Conservation (phyloP, 1,140 invertebrate genomes). For the Aphis gossypii region DNA sequence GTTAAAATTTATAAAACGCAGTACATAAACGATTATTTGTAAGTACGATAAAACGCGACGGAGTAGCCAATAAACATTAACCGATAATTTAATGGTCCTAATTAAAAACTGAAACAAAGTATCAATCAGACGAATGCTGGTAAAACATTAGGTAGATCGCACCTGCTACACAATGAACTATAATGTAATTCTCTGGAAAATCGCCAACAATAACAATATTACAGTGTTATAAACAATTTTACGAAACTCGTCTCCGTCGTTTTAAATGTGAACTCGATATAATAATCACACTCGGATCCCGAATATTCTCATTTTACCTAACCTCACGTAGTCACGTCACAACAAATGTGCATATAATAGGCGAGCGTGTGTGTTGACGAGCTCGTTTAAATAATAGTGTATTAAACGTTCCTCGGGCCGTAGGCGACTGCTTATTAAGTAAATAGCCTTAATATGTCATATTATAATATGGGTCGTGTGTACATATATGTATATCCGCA, state of each 20-base stretch:
- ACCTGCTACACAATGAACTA: not conserved
- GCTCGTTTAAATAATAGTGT: not conserved
- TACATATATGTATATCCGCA: not conserved
- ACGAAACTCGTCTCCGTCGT: not conserved
- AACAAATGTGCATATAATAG: not conserved
- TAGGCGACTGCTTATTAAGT: conserved; percentile 24
- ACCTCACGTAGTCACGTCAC: not conserved
- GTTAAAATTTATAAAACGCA: not conserved
- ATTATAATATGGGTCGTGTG: not conserved
- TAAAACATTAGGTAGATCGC: not conserved
- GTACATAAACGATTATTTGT: no score
- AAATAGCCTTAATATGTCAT: conserved; percentile 46
- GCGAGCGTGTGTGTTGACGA: not conserved
- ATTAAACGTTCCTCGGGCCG: not conserved
- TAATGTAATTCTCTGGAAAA: not conserved
- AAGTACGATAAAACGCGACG: not conserved
- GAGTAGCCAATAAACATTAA: not conserved
- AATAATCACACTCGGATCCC: not conserved
- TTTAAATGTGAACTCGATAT: not conserved
- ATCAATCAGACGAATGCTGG: not conserved
- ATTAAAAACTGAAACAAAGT: not conserved
- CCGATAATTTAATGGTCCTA: not conserved
- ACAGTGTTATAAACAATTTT: not conserved
- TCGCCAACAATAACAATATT: not conserved
- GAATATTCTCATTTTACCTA: not conserved